Conservation (phyloP, 2,797 vertebrate genomes). For the Rhinophrynus dorsalis region DNA sequence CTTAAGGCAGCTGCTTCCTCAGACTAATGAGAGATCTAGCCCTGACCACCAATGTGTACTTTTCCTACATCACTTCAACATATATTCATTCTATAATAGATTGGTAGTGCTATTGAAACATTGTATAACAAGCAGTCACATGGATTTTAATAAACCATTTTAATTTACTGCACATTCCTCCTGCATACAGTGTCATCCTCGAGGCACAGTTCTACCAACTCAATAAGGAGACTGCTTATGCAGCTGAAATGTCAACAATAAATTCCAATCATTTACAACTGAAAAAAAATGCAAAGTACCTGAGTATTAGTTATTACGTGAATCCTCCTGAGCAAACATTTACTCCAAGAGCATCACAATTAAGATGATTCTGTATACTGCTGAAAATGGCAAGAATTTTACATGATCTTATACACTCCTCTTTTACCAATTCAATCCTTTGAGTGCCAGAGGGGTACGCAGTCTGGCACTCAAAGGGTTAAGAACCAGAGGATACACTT, state of each 20-base stretch:
- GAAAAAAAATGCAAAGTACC: slow-evolving; percentile 2
- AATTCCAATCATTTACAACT: slow-evolving; percentile 29
- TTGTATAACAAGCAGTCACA: background rate
- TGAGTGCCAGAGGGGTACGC: too few relatives aligned
- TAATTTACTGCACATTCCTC: slow-evolving; percentile 21
- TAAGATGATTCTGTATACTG: background rate
- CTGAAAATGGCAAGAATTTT: too few relatives aligned
- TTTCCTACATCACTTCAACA: background rate
- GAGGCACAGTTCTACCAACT: slow-evolving; percentile 1
- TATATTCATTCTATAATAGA: background rate
- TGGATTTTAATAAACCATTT: slow-evolving; percentile 19
- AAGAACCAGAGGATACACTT: too few relatives aligned
- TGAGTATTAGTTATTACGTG: background rate
- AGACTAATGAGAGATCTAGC: too few relatives aligned
- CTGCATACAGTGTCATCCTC: background rate
- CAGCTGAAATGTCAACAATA: slow-evolving; percentile 33
- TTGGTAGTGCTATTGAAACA: background rate
- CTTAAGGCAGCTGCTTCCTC: too few relatives aligned
- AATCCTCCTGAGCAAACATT: background rate
- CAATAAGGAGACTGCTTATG: slow-evolving; percentile 17
- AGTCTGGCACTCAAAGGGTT: too few relatives aligned
- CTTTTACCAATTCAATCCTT: too few relatives aligned
- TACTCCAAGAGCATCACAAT: background rate
- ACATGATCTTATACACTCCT: too few relatives aligned
- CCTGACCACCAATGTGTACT: background rate